Percentiles rank a stretch among this genome's conserved stretches.
These are phyloP conservation scores for Miniopterus natalensis DNA, from an alignment of 2,113 vertebrate species.

Conservation along the genomic window DNA sequence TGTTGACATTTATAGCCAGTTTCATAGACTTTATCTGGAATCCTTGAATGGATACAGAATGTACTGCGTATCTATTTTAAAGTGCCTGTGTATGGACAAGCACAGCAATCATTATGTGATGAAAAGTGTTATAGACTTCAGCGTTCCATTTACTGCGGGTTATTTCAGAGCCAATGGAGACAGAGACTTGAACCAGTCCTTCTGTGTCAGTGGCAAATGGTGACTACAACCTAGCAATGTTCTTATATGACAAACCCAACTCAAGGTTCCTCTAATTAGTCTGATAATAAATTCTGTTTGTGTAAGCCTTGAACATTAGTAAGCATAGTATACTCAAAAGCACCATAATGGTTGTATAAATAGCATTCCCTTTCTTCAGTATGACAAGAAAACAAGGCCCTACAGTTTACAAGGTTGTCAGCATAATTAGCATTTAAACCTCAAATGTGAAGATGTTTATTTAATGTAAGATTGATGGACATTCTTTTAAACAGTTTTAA, in stretches of 20 bases:
- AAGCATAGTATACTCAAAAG: neutral
- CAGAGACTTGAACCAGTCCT: neutral
- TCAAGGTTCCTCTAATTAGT: neutral
- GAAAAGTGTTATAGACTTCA: neutral
- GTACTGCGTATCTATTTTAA: slow-evolving; percentile 48
- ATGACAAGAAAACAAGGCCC: neutral
- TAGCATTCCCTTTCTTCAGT: neutral
- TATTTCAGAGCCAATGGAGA: neutral
- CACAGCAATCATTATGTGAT: neutral
- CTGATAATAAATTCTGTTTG: slow-evolving; percentile 47
- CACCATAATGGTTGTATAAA: neutral
- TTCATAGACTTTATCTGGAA: slow-evolving; percentile 68
- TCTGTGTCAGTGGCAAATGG: neutral
- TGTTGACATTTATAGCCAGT: slow-evolving; percentile 76
- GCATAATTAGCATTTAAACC: slow-evolving; percentile 12
- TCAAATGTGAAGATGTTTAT: neutral
- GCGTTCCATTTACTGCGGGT: neutral
- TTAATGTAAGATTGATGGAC: neutral
- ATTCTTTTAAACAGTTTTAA: neutral
- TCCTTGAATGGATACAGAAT: slow-evolving; percentile 59
- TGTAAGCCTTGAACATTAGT: neutral
- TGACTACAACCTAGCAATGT: neutral
- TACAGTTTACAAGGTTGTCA: neutral
- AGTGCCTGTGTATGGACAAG: slow-evolving; percentile 43
- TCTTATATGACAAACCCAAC: neutral